Base-by-base conservation (phyloP, 2,888 invertebrate genomes). In the Argynnis bischoffii region DNA sequence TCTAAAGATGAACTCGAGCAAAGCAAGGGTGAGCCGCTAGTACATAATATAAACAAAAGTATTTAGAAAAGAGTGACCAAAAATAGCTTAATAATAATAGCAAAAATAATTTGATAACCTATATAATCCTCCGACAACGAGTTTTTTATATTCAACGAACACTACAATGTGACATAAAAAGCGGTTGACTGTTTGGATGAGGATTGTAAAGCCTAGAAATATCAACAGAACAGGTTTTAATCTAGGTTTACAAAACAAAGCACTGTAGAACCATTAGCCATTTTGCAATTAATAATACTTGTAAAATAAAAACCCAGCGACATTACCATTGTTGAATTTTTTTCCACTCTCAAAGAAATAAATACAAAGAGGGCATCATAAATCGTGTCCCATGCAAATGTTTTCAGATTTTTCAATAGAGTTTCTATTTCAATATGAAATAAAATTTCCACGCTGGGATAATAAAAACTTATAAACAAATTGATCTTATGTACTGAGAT, bases 381-480 rank as follows among this genome's bases (percentile, higher is more conserved):
- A 59, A 59, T 59, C 11, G n/a, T 47, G 47, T 47, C 21, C 15
- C 15, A 11, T n/a, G 47, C 26, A 13, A 59, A 47, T 59, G 2
- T 47, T 47, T 26, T 48, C 47, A 59, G 13, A 59, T 21, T 47
- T 59, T 59, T 26, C 26, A 47, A 59, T 59, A 59, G 26, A 26
- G 47, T n/a, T 8, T 6, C 4, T 18, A 51, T 60, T 50, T 50
- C 48, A 60, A 50, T 50, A 51, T 14, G 31, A 18, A 18, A 60
- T 16, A 18, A 51, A 65, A 11, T 60, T 66, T 67, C 54, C 53
- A 63, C 61, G 50, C 41, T 47, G 31, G 21, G 14, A 63, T 55
- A 47, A 60, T 65, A 72, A 70, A 65, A 61, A 54, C 61, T 73
- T 74, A 66, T 59, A 68, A 74, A 77, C 73, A 75, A 76, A 77